Percentiles rank a stretch among this genome's conserved stretches.
These are phyloP conservation scores for Prenolepis imparis DNA, from an alignment of 2,888 invertebrate genomes.

Conservation along the genomic window DNA sequence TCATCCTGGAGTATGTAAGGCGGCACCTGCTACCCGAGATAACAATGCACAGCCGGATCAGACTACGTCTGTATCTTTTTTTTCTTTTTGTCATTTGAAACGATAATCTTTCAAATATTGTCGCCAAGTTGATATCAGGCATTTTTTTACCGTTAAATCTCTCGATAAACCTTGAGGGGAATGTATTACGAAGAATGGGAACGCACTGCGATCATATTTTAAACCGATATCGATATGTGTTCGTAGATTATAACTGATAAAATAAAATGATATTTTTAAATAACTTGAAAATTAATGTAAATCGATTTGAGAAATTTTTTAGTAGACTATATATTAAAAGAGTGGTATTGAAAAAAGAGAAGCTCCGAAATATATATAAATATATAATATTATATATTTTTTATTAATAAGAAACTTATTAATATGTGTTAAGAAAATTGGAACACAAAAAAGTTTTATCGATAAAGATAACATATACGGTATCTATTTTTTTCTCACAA, in stretches of 20 bases:
- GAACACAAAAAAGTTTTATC: background rate
- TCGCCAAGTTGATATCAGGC: background rate
- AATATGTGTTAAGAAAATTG: background rate
- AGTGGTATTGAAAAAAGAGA: background rate
- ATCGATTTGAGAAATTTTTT: background rate
- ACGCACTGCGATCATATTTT: background rate
- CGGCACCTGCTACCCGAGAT: slow-evolving; percentile 74
- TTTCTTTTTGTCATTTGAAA: slow-evolving; percentile 58
- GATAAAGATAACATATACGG: background rate
- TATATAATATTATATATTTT: background rate
- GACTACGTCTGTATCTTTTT: slow-evolving; percentile 50
- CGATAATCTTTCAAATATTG: slow-evolving; percentile 21
- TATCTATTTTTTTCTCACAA: background rate
- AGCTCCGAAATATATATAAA: background rate
- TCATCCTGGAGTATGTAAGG: slow-evolving; percentile 70
- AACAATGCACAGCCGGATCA: slow-evolving; percentile 70
- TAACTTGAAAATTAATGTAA: background rate
- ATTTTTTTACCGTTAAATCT: slow-evolving; percentile 12
- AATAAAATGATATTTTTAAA: background rate
- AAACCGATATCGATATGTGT: background rate
- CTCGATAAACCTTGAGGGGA: background rate
- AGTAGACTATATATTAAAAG: background rate
- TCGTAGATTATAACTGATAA: background rate
- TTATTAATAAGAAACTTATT: background rate
- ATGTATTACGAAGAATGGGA: background rate